phyloP scores from a whole-genome alignment of 2,888 invertebrate genomes.

The Sicus ferrugineus region DNA sequence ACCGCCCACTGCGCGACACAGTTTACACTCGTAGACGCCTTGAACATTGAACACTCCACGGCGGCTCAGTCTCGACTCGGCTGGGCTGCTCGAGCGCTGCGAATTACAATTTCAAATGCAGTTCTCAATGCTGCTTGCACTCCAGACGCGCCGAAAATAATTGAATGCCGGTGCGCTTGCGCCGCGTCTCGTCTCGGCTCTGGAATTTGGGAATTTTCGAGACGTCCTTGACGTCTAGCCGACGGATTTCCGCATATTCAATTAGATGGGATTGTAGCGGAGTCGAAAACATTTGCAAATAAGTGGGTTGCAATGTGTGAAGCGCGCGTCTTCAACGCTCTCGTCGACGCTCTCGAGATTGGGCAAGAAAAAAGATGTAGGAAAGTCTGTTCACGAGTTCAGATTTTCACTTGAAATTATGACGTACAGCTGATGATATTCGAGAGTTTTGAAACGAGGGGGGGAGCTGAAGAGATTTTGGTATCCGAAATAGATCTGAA shows the following conservation, averaged over 20 bases:
- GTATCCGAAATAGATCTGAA: no score
- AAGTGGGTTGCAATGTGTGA: neutral
- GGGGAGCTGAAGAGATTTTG: no score
- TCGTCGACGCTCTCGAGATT: neutral
- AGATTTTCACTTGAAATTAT: no score
- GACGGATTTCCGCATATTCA: constrained; percentile 58
- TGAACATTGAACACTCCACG: neutral
- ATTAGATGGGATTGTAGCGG: constrained; percentile 11
- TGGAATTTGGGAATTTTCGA: constrained; percentile 7
- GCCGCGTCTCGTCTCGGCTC: neutral
- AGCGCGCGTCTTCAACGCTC: neutral
- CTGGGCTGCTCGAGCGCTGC: neutral
- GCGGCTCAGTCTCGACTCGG: neutral
- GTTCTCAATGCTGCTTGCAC: constrained; percentile 7
- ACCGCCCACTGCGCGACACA: constrained; percentile 1
- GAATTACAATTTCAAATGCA: constrained; percentile 30
- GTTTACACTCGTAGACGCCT: constrained; percentile 6
- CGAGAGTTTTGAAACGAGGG: no score
- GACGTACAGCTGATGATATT: no score
- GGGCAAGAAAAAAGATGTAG: neutral
- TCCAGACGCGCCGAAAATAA: constrained; percentile 9
- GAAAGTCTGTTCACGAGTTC: neutral
- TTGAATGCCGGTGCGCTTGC: constrained; percentile 1
- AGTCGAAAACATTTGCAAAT: neutral
- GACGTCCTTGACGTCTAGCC: constrained; percentile 60